Percentiles rank a stretch among this genome's conserved stretches.
Evolutionary conservation across 2,888 invertebrate genomes (phyloP).

Genomic region (Tipula helvola): DNA sequence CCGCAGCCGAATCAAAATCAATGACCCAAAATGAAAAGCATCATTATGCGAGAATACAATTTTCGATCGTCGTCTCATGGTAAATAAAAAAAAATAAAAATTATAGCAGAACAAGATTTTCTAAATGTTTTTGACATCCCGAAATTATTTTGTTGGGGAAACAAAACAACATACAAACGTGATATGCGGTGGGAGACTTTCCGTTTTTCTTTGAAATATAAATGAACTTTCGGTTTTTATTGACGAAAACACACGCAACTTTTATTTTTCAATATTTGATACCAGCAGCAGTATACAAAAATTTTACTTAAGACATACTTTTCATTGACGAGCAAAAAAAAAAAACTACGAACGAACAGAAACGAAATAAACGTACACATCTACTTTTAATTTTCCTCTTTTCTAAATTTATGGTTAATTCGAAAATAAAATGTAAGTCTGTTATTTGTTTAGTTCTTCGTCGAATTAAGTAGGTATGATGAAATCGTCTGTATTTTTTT

Average conservation of each 20-base stretch:
- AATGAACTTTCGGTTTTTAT: neutral
- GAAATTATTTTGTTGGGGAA: neutral
- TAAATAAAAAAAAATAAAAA: neutral
- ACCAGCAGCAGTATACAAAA: neutral
- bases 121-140: neutral
- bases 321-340: neutral
- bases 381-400: neutral
- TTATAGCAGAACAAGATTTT: neutral
- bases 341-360: neutral
- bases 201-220: neutral
- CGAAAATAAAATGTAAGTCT: neutral
- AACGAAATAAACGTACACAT: neutral
- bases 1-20: neutral
- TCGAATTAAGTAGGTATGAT: neutral
- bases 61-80: neutral
- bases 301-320: neutral
- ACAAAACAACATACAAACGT: neutral
- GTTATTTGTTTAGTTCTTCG: neutral
- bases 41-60: neutral
- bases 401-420: neutral
- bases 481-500: neutral
- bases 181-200: neutral
- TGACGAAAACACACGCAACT: neutral
- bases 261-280: neutral
- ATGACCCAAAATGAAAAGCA: neutral